Evolutionary conservation across 2,888 invertebrate genomes (phyloP), one percentile per base, ranked within the genome.

Genomic region (Torymus texanus): DNA sequence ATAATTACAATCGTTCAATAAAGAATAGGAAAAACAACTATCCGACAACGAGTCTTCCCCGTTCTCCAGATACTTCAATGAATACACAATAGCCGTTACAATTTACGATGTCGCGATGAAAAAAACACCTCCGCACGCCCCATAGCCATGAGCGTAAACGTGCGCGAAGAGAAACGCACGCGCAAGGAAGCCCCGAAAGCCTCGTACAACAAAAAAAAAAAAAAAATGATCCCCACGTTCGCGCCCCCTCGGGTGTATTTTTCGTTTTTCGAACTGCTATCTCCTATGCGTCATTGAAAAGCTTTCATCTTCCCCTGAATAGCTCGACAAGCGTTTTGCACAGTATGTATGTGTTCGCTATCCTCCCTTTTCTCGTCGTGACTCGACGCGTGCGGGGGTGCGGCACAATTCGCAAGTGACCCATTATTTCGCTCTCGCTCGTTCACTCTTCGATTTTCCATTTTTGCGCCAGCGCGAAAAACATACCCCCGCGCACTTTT

Each of bases 391-490:
- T 16, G 14, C 29, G 1, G 53, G 41, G 24, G 24, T 3, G 21
- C 53, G n/a, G 16, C 14, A 41, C 71, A 58, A 77, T 77, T 71
- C 58, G 24, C 63, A 58, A 77, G 77, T 77, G 63, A 71, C 63
- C 77, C 68, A 68, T 70, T 75, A 68, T 76, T 67, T 81, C 72
- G 61, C 18, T 83, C 58, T 70, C 75, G 62, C 62, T 50, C 72
- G 74, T 29, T 77, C 62, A 65, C 71, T 58, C 67, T 13, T 75
- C 77, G 41, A 41, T 41, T 41, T 41, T 41, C 41, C 41, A 41
- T 41, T 41, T 41, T 41, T 41, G 41, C 41, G 41, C 41, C 0
- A 5, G 41, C 41, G 41, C 41, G 41, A 5, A 8, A 41, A 41
- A 41, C 5, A 41, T 65, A 58, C 24, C 50, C 72, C 29, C 29